These are phyloP conservation scores for Mustelus asterias DNA, from an alignment of 2,113 vertebrate species.

Conservation along the genomic window DNA sequence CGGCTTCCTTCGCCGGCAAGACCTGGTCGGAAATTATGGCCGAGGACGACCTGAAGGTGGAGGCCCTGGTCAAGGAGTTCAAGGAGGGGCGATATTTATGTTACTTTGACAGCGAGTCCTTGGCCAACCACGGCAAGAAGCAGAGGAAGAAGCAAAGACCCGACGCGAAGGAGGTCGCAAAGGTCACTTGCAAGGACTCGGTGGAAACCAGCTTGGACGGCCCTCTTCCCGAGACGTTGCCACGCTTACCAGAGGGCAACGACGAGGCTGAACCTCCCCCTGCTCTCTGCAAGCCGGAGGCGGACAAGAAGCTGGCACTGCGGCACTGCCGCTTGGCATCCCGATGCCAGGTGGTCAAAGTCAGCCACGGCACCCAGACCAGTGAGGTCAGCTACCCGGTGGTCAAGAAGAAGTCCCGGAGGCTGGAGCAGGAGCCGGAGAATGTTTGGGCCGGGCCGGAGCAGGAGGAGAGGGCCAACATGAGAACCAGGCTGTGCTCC, in stretches of 20 bases:
- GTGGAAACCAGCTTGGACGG: constrained; percentile 39
- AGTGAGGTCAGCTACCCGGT: constrained; percentile 55
- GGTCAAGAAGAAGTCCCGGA: constrained; percentile 53
- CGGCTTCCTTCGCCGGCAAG: constrained; percentile 78
- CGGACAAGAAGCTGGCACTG: constrained; percentile 47
- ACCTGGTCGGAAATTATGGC: constrained; percentile 73
- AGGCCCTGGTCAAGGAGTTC: constrained; percentile 71
- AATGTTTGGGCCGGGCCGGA: background rate
- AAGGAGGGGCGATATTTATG: constrained; percentile 66
- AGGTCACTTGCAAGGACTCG: background rate
- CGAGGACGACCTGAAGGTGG: constrained; percentile 75
- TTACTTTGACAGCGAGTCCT: constrained; percentile 71
- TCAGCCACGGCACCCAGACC: constrained; percentile 76
- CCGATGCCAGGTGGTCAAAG: constrained; percentile 76
- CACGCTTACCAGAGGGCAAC: constrained; percentile 50
- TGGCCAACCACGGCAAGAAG: constrained; percentile 55
- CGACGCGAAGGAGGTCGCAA: constrained; percentile 37
- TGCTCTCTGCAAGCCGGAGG: constrained; percentile 43
- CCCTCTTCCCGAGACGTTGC: constrained; percentile 45
- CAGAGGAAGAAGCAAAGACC: constrained; percentile 49
- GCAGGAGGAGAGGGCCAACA: constrained; percentile 58
- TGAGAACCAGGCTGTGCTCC: constrained; percentile 55
- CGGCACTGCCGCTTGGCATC: constrained; percentile 64
- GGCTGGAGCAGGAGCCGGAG: constrained; percentile 43
- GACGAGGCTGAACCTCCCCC: constrained; percentile 45